Percentiles rank a stretch among this genome's conserved stretches.
Evolutionary conservation across 2,888 invertebrate species (phyloP).

Genomic region (Drosophila colorata): DNA sequence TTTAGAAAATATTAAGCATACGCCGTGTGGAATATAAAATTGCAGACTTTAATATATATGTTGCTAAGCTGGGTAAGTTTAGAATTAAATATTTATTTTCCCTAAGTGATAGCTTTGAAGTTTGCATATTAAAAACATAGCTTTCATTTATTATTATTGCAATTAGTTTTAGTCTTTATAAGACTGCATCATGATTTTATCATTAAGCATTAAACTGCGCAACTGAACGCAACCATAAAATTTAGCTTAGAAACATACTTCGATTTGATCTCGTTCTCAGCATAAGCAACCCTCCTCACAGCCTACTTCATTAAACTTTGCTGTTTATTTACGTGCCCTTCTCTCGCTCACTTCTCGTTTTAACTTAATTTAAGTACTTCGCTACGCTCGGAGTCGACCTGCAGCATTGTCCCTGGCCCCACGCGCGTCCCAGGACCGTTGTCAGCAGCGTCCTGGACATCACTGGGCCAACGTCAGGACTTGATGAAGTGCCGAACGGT

Average conservation of each 20-base stretch:
- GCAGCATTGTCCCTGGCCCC: slow-evolving; percentile 22
- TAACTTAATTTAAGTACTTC: slow-evolving; percentile 60
- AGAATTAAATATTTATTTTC: too few species aligned
- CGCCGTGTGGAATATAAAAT: slow-evolving; percentile 1
- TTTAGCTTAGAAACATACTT: slow-evolving; percentile 11
- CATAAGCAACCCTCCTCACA: slow-evolving; percentile 13
- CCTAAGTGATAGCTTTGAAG: too few species aligned
- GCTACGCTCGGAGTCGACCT: slow-evolving; percentile 23
- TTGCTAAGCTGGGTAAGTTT: too few species aligned
- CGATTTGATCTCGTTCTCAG: slow-evolving; percentile 24
- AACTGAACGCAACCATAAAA: not conserved
- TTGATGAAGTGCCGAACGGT: slow-evolving; percentile 64
- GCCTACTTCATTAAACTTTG: slow-evolving; percentile 53
- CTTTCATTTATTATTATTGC: too few species aligned
- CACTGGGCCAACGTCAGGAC: slow-evolving; percentile 44
- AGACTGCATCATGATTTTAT: slow-evolving; percentile 1
- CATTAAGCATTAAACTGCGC: slow-evolving; percentile 6
- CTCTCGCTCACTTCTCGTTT: slow-evolving; percentile 30
- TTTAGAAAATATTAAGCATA: slow-evolving; percentile 21
- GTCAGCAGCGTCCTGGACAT: slow-evolving; percentile 47
- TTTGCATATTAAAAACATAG: too few species aligned
- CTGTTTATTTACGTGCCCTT: slow-evolving; percentile 36
- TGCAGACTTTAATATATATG: too few species aligned
- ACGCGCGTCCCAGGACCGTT: slow-evolving; percentile 37
- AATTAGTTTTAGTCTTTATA: not conserved